A percentile compares a stretch with the other conserved stretches of the same genome.
phyloP scores from a whole-genome alignment of 2,888 invertebrate species.

The Timema podura region DNA sequence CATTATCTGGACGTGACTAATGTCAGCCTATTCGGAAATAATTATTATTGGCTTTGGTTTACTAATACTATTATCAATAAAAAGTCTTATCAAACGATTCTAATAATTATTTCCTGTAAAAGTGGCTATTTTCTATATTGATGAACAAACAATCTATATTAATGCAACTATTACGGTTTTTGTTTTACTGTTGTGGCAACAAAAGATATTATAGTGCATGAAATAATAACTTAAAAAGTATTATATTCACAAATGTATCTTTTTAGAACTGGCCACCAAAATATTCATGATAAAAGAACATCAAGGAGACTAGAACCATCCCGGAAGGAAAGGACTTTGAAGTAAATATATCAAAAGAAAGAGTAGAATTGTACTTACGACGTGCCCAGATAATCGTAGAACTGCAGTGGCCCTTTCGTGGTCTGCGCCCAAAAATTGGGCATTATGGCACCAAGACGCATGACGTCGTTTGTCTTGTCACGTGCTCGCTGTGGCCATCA shows the following conservation, averaged over 20 bases:
- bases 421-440: constrained; percentile 51
- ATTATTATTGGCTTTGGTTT: too few species aligned
- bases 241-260: not conserved
- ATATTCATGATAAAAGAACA: too few species aligned
- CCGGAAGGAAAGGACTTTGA: too few species aligned
- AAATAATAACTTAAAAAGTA: too few species aligned
- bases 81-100: too few species aligned
- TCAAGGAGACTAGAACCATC: too few species aligned
- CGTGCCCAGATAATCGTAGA: constrained; percentile 50
- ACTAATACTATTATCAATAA: too few species aligned
- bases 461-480: not conserved
- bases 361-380: constrained; percentile 40
- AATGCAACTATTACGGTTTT: not conserved
- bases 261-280: not conserved
- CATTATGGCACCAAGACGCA: constrained; percentile 51
- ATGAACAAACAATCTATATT: not conserved
- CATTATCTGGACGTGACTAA: too few species aligned
- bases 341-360: not conserved
- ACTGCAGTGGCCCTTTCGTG: constrained; percentile 46
- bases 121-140: too few species aligned
- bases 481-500: not conserved
- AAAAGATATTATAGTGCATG: too few species aligned
- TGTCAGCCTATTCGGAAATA: too few species aligned
- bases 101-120: too few species aligned
- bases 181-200: not conserved